Percentiles rank a stretch among this genome's conserved stretches.
phyloP scores from a whole-genome alignment of 1,140 invertebrate species.

The Cotesia chilonis region DNA sequence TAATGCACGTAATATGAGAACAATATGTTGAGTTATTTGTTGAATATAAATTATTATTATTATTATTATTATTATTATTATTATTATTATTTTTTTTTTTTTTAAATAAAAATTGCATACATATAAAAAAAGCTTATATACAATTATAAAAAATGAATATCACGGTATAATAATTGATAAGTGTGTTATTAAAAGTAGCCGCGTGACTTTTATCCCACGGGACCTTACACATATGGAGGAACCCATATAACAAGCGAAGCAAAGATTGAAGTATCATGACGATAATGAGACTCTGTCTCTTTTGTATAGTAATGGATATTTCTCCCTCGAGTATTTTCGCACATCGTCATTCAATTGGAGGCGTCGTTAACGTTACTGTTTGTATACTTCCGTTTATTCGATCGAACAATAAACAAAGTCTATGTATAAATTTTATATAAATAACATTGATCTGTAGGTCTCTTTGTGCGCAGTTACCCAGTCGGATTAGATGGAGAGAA shows the following conservation, averaged over 20 bases:
- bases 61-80: too few species aligned
- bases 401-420: background rate
- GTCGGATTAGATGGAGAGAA: background rate
- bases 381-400: background rate
- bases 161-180: slow-evolving; percentile 31
- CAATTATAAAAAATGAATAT: slow-evolving; percentile 14
- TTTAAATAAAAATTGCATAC: too few species aligned
- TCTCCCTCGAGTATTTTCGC: slow-evolving; percentile 46
- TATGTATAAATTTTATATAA: background rate
- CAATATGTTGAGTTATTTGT: too few species aligned
- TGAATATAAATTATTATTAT: too few species aligned
- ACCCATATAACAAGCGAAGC: background rate
- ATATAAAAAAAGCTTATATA: too few species aligned
- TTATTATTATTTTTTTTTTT: too few species aligned
- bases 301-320: background rate
- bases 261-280: background rate
- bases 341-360: slow-evolving; percentile 49
- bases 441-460: background rate
- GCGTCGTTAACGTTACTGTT: slow-evolving; percentile 45
- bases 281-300: slow-evolving; percentile 5
- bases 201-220: background rate
- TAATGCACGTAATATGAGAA: too few species aligned
- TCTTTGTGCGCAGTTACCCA: too few species aligned
- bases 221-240: slow-evolving; percentile 17
- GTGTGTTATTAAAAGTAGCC: slow-evolving; percentile 26